Base-by-base conservation (phyloP, 2,888 invertebrate genomes). In the Scelioninae gen. 1 region DNA sequence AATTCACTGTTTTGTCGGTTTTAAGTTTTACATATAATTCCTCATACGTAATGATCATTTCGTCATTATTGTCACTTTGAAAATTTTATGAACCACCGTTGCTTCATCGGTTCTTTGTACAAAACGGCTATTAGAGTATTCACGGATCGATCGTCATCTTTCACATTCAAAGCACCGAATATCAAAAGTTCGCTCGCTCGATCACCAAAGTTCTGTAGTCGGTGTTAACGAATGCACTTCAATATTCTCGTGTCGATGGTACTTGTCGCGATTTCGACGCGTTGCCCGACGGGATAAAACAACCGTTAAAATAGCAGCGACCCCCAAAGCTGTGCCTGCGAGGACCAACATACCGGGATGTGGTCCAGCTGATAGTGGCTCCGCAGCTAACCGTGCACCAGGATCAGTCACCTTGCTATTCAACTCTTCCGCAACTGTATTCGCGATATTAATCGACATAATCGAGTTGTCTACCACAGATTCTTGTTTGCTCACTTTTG, bases 121-220 rank as follows among this genome's bases (percentile, higher is more conserved):
- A 80, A 83, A 72, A 78, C 56, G 53, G 92, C 89, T 91, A 78
- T 93, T 43, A 0, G 34, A 34, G 10, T n/a, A 15, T 58, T 29
- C 49, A 32, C 49, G 55, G 31, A 31, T 29, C 29, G 13, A 55
- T 8, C 93, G 93, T 71, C 66, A 80, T 65, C 72, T 79, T 9
- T 58, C 60, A 60, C 56, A 23, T 29, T 43, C 47, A 23, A 56
- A 68, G 53, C 40, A 93, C 92, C 93, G 84, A 86, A 93, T 87
- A 94, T 93, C 90, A 94, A 91, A 90, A 94, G 83, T 78, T 38
- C 7, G 51, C 38, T 10, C 32, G 43, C 23, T 13, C 34, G 49
- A 95, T 95, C 95, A 95, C 95, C 95, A 95, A 82, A 95, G 93
- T 88, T 95, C 95, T 56, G 95, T 94, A 63, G 95, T 94, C 75